Evolutionary conservation across 2,113 vertebrate genomes (phyloP), one percentile per base, ranked within the genome.

Genomic region (Gallinago media): DNA sequence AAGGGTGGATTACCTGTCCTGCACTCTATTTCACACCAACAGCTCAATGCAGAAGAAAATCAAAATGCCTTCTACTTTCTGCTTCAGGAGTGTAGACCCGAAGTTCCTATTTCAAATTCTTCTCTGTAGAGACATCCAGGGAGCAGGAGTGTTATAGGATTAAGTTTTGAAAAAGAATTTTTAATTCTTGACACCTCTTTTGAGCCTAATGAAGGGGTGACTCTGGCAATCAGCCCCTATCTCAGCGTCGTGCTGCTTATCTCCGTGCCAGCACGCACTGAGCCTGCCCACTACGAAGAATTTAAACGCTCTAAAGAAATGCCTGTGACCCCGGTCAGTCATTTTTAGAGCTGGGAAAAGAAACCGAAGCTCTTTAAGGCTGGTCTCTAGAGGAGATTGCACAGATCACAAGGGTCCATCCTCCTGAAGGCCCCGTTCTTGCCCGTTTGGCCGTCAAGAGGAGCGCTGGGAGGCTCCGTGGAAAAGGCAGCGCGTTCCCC

Each of bases 181-280:
- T 38, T 15, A 21, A 7, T 17, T 61, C 1, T 29, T 44, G 47
- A 34, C 50, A 21, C 31, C 26, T 34, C 47, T 59, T 32, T 10
- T 58, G 62, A 72, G 56, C 40, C 50, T 61, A 12, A 19, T 10
- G 67, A 61, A 31, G 67, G 42, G 23, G 66, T 31, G 50, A 9
- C 42, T 5, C 13, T 73, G 78, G 42, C 34, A 32, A 0, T 32
- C 1, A 1, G 18, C 29, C 34, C 22, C 26, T 62, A n/a, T 11
- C 59, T 15, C 31, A 25, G 46, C 5, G 0, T 29, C 21, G 21
- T 25, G 42, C 52, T 58, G 61, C 54, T n/a, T 15, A 12, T 47
- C 3, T 3, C 68, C 32, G 0, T 38, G 54, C 26, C 67, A 20
- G 18, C 27, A 0, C 3, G 49, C 26, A 40, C 27, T 6, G 15